Evolutionary conservation across 2,888 invertebrate genomes (phyloP).

Genomic region (Brachylomia viminalis): DNA sequence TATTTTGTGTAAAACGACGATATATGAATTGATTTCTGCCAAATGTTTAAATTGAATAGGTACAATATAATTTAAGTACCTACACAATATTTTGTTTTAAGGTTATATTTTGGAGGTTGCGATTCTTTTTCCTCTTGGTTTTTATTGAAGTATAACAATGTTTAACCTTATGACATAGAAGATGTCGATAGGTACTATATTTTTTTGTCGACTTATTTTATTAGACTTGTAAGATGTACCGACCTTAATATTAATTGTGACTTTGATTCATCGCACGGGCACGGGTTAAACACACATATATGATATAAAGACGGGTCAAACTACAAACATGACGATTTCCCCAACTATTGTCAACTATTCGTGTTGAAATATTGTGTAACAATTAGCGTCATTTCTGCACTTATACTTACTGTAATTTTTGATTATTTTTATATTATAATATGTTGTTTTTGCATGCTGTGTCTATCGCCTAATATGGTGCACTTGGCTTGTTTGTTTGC

Average conservation of each 20-base stretch:
- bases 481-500: no score
- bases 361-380: no score
- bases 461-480: no score
- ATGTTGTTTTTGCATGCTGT: no score
- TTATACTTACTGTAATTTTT: no score
- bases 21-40: neutral
- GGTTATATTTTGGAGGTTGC: neutral
- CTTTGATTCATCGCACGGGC: slow-evolving; percentile 10
- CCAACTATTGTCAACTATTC: no score
- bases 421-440: no score
- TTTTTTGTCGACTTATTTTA: neutral
- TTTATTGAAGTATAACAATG: slow-evolving; percentile 1
- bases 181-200: neutral
- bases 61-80: neutral
- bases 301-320: slow-evolving; percentile 3
- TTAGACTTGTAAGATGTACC: neutral
- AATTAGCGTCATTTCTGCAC: no score
- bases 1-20: neutral
- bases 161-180: neutral
- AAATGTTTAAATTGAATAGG: neutral
- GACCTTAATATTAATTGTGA: neutral
- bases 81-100: neutral
- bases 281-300: neutral
- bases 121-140: neutral
- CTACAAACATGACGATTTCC: neutral